Conservation (phyloP, 1,140 invertebrate genomes). For the Heterodera schachtii region DNA sequence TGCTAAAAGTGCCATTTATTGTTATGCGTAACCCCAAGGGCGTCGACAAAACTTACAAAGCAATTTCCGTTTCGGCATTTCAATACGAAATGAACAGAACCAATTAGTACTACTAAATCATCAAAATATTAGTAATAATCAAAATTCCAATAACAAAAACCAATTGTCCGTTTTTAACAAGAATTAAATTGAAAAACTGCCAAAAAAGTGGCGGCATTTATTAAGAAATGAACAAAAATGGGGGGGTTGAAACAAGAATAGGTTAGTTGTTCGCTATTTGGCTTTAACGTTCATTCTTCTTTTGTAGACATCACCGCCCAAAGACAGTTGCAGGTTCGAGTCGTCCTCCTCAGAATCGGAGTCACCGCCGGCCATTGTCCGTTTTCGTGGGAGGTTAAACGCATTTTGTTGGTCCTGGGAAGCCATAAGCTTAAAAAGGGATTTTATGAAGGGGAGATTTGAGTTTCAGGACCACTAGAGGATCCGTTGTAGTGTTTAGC, state of each 20-base stretch:
- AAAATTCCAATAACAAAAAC: background rate
- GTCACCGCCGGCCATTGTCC: slow-evolving; percentile 29
- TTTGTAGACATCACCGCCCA: slow-evolving; percentile 55
- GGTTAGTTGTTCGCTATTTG: background rate
- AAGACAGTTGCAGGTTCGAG: slow-evolving; percentile 12
- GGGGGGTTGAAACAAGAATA: too few relatives aligned
- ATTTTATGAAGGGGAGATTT: too few relatives aligned
- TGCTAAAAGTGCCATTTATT: background rate
- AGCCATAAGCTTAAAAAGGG: slow-evolving; percentile 44
- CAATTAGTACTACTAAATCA: too few relatives aligned
- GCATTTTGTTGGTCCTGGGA: slow-evolving; percentile 46
- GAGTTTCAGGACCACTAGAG: slow-evolving; percentile 44
- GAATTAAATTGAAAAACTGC: background rate
- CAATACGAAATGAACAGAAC: background rate
- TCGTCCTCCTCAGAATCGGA: slow-evolving; percentile 48
- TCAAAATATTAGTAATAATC: too few relatives aligned
- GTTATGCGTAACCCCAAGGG: background rate
- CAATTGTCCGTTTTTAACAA: background rate
- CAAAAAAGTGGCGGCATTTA: background rate
- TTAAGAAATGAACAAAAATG: background rate
- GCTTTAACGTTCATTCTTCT: slow-evolving; percentile 56
- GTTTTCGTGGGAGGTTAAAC: slow-evolving; percentile 15
- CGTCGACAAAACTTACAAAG: background rate
- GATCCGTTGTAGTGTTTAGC: slow-evolving; percentile 61
- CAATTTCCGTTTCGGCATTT: slow-evolving; percentile 10